phyloP scores from a whole-genome alignment of 2,113 vertebrate genomes.

The Agapornis roseicollis region DNA sequence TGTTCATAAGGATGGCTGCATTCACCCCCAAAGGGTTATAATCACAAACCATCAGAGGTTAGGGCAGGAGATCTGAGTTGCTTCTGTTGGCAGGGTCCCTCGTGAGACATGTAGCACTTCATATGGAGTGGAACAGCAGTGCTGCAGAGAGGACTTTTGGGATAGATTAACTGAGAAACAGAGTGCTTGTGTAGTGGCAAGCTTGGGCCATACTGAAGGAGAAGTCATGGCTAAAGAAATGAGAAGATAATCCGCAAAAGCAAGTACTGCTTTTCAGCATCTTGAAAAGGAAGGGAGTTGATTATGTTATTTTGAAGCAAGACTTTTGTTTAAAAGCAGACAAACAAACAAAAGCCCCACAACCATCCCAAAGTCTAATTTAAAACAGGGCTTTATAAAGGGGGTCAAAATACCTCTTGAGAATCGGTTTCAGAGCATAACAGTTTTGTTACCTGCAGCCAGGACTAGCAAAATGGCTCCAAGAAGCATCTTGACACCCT shows the following conservation, averaged over 20 bases:
- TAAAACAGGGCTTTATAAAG: not conserved
- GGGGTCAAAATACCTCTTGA: not conserved
- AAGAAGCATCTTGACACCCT: not conserved
- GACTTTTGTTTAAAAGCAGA: not conserved
- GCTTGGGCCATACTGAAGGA: fast-evolving
- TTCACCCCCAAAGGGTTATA: not conserved
- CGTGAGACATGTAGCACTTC: fast-evolving
- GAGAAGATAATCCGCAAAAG: not conserved
- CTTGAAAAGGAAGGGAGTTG: not conserved
- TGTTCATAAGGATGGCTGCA: not conserved
- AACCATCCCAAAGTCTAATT: not conserved
- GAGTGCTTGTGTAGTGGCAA: not conserved
- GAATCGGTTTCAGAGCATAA: not conserved
- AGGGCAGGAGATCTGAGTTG: not conserved
- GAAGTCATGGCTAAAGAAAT: not conserved
- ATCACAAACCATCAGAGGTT: not conserved
- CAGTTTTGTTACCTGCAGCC: not conserved
- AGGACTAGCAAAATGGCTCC: not conserved
- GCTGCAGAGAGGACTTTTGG: not conserved
- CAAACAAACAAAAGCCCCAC: not conserved
- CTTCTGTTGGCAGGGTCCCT: not conserved
- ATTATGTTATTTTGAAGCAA: not conserved
- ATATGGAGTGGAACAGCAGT: fast-evolving
- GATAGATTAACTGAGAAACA: not conserved
- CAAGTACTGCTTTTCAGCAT: not conserved